A percentile compares a stretch with the other conserved stretches of the same genome.
Evolutionary conservation across 2,797 vertebrate species (phyloP).

Genomic region (Anguilla obscura): DNA sequence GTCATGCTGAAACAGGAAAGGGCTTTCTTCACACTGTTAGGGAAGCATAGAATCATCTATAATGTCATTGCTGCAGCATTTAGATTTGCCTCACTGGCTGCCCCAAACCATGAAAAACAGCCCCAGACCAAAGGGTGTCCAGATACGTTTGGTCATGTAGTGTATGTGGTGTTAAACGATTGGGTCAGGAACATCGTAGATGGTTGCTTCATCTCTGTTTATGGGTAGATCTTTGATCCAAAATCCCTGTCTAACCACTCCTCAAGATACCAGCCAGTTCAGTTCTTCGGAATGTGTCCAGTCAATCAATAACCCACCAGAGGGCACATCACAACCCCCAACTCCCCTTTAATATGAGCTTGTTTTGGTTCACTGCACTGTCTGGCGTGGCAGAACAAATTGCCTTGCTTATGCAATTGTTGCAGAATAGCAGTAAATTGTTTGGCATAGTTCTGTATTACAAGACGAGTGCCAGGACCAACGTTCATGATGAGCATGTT

Average conservation of each 20-base stretch:
- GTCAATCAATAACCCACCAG: constrained; percentile 38
- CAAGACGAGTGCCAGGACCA: not conserved
- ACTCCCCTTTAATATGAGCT: not conserved
- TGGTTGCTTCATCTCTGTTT: constrained; percentile 58
- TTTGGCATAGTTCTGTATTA: not conserved
- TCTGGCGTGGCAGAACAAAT: constrained; percentile 9
- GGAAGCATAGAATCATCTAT: too few species aligned
- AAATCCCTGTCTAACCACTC: constrained; percentile 56
- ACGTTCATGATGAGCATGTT: not conserved
- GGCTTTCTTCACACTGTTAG: too few species aligned
- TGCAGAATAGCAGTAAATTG: constrained; percentile 28
- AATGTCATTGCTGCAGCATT: too few species aligned
- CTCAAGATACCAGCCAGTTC: constrained; percentile 48
- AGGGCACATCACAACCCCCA: not conserved
- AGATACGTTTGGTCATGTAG: constrained; percentile 29
- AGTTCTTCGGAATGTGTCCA: constrained; percentile 33
- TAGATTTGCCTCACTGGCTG: too few species aligned
- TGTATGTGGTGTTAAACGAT: constrained; percentile 64
- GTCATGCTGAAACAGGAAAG: too few species aligned
- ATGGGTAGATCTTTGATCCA: constrained; percentile 65
- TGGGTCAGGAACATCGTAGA: constrained; percentile 59
- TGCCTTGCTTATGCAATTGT: constrained; percentile 23
- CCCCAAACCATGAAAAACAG: too few species aligned
- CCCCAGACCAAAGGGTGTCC: too few species aligned
- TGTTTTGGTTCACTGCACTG: constrained; percentile 8